Conservation (phyloP, 2,113 vertebrate species). For the Kryptolebias marmoratus region DNA sequence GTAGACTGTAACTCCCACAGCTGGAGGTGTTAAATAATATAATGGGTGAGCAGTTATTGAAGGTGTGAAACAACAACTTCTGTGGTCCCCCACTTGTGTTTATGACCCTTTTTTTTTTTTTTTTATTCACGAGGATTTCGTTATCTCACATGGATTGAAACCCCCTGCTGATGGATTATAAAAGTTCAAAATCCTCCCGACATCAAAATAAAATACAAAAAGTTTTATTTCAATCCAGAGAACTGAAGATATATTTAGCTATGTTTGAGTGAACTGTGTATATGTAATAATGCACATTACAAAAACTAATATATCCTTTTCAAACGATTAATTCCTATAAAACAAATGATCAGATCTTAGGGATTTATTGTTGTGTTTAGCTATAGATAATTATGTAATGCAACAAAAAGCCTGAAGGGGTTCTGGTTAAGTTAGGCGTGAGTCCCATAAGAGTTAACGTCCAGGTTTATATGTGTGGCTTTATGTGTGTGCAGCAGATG, state of each 20-base stretch:
- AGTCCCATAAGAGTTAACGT: conserved; percentile 24
- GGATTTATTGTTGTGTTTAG: not conserved
- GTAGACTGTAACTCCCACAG: conserved; percentile 28
- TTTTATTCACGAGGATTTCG: not conserved
- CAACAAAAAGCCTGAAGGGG: not conserved
- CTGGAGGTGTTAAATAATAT: conserved; percentile 63
- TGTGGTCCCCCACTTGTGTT: not conserved
- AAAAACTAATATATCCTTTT: not conserved
- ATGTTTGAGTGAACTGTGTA: too few species aligned
- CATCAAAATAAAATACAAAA: not conserved
- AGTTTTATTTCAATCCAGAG: not conserved
- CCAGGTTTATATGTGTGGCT: not conserved
- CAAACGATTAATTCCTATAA: not conserved
- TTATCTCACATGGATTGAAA: not conserved
- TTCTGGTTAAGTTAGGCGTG: not conserved
- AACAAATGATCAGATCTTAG: not conserved
- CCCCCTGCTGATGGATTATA: not conserved
- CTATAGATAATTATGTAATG: not conserved
- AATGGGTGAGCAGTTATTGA: conserved; percentile 61
- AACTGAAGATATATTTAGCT: too few species aligned
- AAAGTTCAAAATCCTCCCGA: not conserved
- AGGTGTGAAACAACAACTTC: conserved; percentile 77
- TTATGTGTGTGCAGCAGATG: not conserved
- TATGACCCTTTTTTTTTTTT: not conserved
- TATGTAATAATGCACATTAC: not conserved